Evolutionary conservation across 2,888 invertebrate species (phyloP).

Genomic region (Pristionchus exspectatus): DNA sequence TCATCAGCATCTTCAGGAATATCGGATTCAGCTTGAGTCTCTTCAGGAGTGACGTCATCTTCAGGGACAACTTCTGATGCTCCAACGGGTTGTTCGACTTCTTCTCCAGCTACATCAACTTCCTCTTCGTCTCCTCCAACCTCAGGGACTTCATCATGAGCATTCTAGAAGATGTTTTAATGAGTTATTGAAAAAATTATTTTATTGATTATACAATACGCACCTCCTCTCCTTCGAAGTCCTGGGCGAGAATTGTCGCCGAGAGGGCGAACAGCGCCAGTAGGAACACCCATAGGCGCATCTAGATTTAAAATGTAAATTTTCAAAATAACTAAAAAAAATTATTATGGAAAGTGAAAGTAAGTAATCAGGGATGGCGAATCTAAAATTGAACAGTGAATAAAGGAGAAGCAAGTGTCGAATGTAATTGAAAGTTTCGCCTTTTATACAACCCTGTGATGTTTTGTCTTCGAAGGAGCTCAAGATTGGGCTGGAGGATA

Average conservation of each 20-base stretch:
- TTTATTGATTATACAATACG: background rate
- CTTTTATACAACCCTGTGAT: background rate
- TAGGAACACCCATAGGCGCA: conserved; percentile 44
- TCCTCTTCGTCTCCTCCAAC: conserved; percentile 14
- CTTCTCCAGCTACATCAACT: conserved; percentile 20
- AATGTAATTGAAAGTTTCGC: background rate
- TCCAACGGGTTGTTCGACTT: background rate
- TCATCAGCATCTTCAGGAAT: conserved; percentile 41
- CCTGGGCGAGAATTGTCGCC: conserved; percentile 35
- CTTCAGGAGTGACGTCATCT: conserved; percentile 34
- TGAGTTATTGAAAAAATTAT: too few species aligned
- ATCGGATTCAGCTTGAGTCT: background rate
- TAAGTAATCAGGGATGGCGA: background rate
- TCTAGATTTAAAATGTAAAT: too few species aligned
- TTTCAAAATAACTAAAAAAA: too few species aligned
- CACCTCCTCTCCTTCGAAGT: conserved; percentile 15
- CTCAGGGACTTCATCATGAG: background rate
- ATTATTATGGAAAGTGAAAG: too few species aligned
- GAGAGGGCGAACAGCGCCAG: conserved; percentile 45
- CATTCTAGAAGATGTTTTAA: background rate
- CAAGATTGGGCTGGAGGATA: background rate
- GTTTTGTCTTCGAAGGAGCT: conserved; percentile 20
- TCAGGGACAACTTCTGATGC: background rate
- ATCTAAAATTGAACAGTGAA: conserved; percentile 16
- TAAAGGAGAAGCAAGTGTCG: background rate